Evolutionary conservation across 2,113 vertebrate species (phyloP).

Genomic region (Melierax canorus): DNA sequence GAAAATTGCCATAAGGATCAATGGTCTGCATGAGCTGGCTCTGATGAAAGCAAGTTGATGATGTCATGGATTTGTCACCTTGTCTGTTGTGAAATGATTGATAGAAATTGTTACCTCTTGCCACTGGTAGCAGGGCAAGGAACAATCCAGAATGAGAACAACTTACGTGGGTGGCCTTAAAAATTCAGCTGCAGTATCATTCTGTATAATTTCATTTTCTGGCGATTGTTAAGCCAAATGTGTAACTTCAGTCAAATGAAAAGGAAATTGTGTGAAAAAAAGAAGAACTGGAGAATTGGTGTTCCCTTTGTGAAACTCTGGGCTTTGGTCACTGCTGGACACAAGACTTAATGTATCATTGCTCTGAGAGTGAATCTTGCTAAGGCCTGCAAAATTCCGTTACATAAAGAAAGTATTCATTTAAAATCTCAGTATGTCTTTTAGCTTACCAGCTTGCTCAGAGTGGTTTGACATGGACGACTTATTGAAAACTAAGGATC

Average conservation of each 20-base stretch:
- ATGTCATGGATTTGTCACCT: background rate
- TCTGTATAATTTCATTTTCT: background rate
- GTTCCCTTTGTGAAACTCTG: background rate
- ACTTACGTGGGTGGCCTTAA: background rate
- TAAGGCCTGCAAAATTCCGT: background rate
- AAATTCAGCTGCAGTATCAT: background rate
- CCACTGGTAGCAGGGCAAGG: background rate
- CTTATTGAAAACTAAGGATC: constrained; percentile 35
- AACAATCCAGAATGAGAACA: background rate
- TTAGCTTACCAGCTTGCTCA: background rate
- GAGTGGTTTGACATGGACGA: background rate
- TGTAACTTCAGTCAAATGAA: background rate
- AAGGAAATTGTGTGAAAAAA: background rate
- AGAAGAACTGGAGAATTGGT: background rate
- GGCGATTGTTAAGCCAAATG: background rate
- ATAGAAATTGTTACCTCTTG: background rate
- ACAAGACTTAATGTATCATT: background rate
- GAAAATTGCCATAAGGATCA: background rate
- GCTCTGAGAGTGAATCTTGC: background rate
- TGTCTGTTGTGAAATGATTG: background rate
- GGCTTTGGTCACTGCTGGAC: background rate
- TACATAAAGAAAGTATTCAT: constrained; percentile 19
- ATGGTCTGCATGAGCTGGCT: background rate
- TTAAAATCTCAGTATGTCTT: constrained; percentile 7
- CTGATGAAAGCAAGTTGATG: background rate